Percentiles rank a stretch among this genome's conserved stretches.
Evolutionary conservation across 2,797 vertebrate genomes (phyloP).

Genomic region (Falco naumanni): DNA sequence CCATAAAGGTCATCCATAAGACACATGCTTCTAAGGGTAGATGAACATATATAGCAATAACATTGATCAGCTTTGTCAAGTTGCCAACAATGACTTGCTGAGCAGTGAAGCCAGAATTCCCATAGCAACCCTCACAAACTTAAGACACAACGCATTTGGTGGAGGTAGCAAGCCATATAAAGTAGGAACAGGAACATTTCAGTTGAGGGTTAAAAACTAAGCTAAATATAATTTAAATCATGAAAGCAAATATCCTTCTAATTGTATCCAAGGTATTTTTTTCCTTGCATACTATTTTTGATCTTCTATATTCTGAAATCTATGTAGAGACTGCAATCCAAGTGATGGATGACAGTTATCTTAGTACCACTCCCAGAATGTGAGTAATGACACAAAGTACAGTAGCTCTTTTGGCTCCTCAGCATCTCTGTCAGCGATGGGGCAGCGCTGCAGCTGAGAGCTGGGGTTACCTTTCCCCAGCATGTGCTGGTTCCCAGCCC

Average conservation of each 20-base stretch:
- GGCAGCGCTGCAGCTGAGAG: accelerated
- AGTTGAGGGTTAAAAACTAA: not conserved
- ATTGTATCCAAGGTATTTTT: not conserved
- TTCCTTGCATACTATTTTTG: not conserved
- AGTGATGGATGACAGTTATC: not conserved
- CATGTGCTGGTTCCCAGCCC: accelerated
- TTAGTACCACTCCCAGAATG: not conserved
- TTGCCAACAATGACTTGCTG: not conserved
- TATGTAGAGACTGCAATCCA: not conserved
- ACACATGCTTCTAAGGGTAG: not conserved
- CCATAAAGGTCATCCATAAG: not conserved
- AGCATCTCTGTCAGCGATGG: not conserved
- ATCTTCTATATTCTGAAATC: not conserved
- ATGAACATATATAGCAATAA: not conserved
- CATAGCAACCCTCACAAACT: not conserved
- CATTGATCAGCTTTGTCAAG: not conserved
- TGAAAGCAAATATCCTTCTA: slow-evolving; percentile 18
- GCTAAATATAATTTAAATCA: not conserved
- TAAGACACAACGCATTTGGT: not conserved
- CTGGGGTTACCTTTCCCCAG: not conserved
- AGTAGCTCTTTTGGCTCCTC: not conserved
- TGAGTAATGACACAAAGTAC: not conserved
- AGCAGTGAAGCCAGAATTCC: slow-evolving; percentile 8
- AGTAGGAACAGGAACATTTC: not conserved
- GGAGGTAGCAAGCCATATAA: not conserved